These are phyloP conservation scores for Ctenochaetus hawaiiensis DNA, from an alignment of 2,797 vertebrate genomes.

Conservation along the genomic window DNA sequence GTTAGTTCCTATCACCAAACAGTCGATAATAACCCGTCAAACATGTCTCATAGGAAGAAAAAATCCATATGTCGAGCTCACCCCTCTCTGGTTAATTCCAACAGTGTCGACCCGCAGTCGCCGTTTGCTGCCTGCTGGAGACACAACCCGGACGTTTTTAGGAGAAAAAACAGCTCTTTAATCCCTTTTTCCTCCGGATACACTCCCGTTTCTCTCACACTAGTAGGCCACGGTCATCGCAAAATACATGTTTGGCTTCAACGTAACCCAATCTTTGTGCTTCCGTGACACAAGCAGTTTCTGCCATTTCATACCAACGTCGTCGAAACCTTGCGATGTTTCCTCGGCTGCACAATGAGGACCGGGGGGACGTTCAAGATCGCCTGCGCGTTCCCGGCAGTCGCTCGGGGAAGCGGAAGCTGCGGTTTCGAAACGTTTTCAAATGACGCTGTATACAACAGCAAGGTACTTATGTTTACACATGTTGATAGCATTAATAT, in stretches of 20 bases:
- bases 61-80: conserved; percentile 68
- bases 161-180: conserved; percentile 50
- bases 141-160: conserved; percentile 58
- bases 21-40: conserved; percentile 66
- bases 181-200: conserved; percentile 42
- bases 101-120: conserved; percentile 66
- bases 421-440: conserved; percentile 65
- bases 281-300: conserved; percentile 81
- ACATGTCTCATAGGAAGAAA: conserved; percentile 51
- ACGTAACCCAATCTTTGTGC: conserved; percentile 75
- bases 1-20: conserved; percentile 51
- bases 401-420: conserved; percentile 54
- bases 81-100: conserved; percentile 70
- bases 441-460: conserved; percentile 8
- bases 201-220: conserved; percentile 63
- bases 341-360: conserved; percentile 78
- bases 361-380: conserved; percentile 70
- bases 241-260: conserved; percentile 67
- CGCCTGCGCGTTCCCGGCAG: conserved; percentile 61
- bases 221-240: conserved; percentile 73
- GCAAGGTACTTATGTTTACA: background rate
- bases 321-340: conserved; percentile 78
- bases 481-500: too few species aligned
- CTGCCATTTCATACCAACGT: conserved; percentile 84
- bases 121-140: conserved; percentile 52